Conservation (phyloP, 2,797 vertebrate genomes). For the Crossoptilon crossoptilon region DNA sequence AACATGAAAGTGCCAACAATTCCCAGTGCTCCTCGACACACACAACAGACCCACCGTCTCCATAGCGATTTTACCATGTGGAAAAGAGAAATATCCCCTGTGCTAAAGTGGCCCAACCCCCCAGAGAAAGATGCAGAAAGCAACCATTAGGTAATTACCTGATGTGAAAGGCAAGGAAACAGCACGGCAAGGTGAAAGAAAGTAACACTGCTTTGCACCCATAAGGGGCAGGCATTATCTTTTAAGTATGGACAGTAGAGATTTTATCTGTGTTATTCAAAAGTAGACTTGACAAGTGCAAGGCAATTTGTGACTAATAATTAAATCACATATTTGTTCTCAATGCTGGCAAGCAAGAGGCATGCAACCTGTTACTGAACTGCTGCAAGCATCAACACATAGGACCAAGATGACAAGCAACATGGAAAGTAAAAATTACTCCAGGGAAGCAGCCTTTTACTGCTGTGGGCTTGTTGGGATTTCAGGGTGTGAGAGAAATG, state of each 20-base stretch:
- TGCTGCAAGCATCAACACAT: fast-evolving
- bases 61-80: slow-evolving; percentile 72
- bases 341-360: not conserved
- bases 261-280: not conserved
- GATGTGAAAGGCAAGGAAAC: slow-evolving; percentile 14
- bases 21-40: slow-evolving; percentile 35
- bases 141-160: slow-evolving; percentile 35
- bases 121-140: slow-evolving; percentile 24
- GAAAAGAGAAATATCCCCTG: slow-evolving; percentile 67
- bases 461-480: not conserved
- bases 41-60: slow-evolving; percentile 63
- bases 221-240: not conserved
- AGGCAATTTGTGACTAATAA: not conserved
- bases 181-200: not conserved
- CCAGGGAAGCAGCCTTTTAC: not conserved
- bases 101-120: slow-evolving; percentile 29
- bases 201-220: not conserved
- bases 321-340: not conserved
- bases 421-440: not conserved
- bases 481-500: not conserved
- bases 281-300: not conserved
- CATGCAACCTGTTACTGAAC: not conserved
- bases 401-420: not conserved
- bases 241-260: not conserved
- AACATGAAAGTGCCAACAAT: slow-evolving; percentile 54